Evolutionary conservation across 92 coral and sea anemone genomes (phyloP).

Genomic region (Zoanthus gigantus): DNA sequence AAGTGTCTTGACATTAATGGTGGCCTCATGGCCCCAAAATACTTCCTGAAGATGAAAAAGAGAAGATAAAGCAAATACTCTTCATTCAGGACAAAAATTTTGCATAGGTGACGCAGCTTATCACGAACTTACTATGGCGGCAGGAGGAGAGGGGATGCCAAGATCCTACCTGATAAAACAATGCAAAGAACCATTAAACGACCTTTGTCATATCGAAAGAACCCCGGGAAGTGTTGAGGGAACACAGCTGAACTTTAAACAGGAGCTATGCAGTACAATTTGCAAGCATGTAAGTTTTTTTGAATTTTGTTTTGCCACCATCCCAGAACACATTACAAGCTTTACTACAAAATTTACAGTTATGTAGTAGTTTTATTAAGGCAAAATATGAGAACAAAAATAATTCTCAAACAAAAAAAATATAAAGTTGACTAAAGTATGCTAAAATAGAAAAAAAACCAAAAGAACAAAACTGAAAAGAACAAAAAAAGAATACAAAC

Average conservation of each 20-base stretch:
- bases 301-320: no score
- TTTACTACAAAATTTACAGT: no score
- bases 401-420: no score
- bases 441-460: no score
- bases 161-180: conserved; percentile 49
- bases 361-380: no score
- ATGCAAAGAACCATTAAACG: conserved; percentile 55
- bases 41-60: conserved; percentile 43
- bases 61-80: conserved; percentile 39
- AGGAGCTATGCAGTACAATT: conserved; percentile 10
- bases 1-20: not conserved
- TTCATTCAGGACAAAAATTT: conserved; percentile 50
- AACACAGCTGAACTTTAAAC: conserved; percentile 48
- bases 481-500: no score
- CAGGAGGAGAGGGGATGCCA: conserved; percentile 48
- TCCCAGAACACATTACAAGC: no score
- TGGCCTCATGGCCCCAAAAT: not conserved
- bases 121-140: conserved; percentile 62
- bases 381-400: no score
- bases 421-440: no score
- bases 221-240: conserved; percentile 57
- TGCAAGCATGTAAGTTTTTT: no score
- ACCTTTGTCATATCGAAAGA: conserved; percentile 47
- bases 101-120: conserved; percentile 62
- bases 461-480: no score